Evolutionary conservation across 2,113 vertebrate genomes (phyloP), one percentile per base, ranked within the genome.

Genomic region (Labrus mixtus): DNA sequence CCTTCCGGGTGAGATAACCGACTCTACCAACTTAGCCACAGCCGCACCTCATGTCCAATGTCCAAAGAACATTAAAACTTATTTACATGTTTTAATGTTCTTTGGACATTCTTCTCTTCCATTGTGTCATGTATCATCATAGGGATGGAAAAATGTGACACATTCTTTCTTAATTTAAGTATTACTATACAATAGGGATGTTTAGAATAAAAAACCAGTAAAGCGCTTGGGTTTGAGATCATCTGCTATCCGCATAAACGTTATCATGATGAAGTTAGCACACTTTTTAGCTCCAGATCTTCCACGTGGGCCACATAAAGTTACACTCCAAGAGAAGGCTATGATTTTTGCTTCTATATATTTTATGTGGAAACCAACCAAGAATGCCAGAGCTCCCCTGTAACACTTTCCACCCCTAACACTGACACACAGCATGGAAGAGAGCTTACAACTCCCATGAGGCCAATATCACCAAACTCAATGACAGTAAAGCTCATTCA

Each of bases 311-410:
- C 3, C 51, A 74, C 25, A 82, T 82, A 79, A 84, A 79, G 41
- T 29, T 54, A 55, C 15, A 39, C 20, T 17, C 1, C 0, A 68
- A 2, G 25, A 48, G 51, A 59, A 55, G 33, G 37, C 64, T 67
- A 29, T 8, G 68, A 61, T 57, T 63, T 37, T 51, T 70, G 46
- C 62, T 59, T 75, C 76, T 72, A 76, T 75, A 75, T 74, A 81
- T 65, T 81, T 83, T 66, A 81, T 78, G 48, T 75, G 80, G 80
- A 83, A 85, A 85, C 37, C 7, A 50, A 76, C 63, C 65, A 78
- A 58, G 54, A 76, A 66, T 50, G 46, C 63, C 68, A 61, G 50
- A 33, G 53, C 23, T 11, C 58, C 29, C n/a, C 50, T 61, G 33
- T 45, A 82, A 79, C 43, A 67, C 41, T 51, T 66, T 64, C n/a